Percentiles rank a stretch among this genome's conserved stretches.
phyloP scores from a whole-genome alignment of 2,113 vertebrate species.

The Engystomops pustulosus region DNA sequence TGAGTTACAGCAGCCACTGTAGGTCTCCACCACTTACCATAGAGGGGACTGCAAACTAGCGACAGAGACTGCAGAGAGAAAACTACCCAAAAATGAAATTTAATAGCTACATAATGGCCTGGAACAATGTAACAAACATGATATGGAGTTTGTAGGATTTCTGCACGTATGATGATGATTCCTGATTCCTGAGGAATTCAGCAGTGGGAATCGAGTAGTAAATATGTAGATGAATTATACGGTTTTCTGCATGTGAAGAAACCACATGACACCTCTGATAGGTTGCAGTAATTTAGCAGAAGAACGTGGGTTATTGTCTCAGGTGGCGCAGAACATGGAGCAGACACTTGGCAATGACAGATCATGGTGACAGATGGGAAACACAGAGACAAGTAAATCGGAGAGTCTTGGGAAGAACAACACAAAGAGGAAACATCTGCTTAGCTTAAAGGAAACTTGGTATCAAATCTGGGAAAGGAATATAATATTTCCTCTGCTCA shows the following conservation, averaged over 20 bases:
- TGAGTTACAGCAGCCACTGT: no score
- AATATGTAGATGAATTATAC: no score
- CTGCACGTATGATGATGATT: no score
- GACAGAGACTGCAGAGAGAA: no score
- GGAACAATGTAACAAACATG: no score
- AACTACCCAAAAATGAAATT: no score
- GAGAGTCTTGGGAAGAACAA: conserved; percentile 32
- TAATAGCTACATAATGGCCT: no score
- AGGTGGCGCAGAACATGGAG: conserved; percentile 22
- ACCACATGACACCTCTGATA: not conserved
- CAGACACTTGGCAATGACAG: conserved; percentile 28
- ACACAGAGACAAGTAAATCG: conserved; percentile 42
- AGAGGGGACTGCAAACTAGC: no score
- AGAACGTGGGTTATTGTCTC: conserved; percentile 6
- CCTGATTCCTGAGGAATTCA: no score
- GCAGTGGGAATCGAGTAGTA: no score
- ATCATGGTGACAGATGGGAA: conserved; percentile 47
- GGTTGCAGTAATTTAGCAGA: not conserved
- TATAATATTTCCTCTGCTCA: not conserved
- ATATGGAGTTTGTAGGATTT: no score
- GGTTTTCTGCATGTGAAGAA: not conserved
- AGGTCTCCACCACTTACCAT: no score
- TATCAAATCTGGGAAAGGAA: conserved; percentile 33
- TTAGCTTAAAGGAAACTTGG: conserved; percentile 50
- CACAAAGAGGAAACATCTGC: conserved; percentile 53